Percentiles rank a stretch among this genome's conserved stretches.
Conservation (phyloP, 2,888 invertebrate species). For the Hoplodrina ambigua region DNA sequence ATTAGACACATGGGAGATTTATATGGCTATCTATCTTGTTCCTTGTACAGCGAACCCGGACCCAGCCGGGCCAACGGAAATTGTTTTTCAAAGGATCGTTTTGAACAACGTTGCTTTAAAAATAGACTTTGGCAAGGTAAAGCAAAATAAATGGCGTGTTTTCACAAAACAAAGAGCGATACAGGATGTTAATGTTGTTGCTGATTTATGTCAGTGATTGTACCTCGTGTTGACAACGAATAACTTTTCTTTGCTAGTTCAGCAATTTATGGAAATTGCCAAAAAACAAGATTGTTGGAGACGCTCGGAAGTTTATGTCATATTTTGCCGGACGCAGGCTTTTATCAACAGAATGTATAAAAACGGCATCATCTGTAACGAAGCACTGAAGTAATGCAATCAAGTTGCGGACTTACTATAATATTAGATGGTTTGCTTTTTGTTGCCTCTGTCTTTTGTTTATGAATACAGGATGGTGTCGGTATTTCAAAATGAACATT, state of each 20-base stretch:
- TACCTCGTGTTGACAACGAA: constrained; percentile 58
- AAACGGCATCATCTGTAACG: constrained; percentile 18
- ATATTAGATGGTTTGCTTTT: constrained; percentile 11
- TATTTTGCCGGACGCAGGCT: constrained; percentile 25
- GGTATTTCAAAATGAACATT: constrained; percentile 27
- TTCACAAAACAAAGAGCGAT: constrained; percentile 69
- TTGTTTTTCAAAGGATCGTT: constrained; percentile 81
- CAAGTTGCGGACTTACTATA: neutral
- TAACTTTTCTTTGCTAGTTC: constrained; percentile 57
- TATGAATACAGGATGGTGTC: constrained; percentile 15
- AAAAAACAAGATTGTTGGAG: constrained; percentile 45
- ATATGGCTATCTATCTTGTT: constrained; percentile 86
- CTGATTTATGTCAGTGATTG: constrained; percentile 69
- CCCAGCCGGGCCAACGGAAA: constrained; percentile 74
- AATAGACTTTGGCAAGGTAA: constrained; percentile 69
- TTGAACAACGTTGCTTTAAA: constrained; percentile 69
- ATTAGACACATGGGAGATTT: constrained; percentile 88
- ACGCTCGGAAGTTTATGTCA: constrained; percentile 15
- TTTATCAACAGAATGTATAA: constrained; percentile 14
- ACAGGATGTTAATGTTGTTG: constrained; percentile 63
- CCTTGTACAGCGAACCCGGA: constrained; percentile 71
- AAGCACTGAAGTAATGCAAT: constrained; percentile 30
- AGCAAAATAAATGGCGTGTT: constrained; percentile 68
- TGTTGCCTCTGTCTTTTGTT: constrained; percentile 14
- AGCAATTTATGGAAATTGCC: constrained; percentile 55